phyloP scores from a whole-genome alignment of 2,888 invertebrate species.

The Athetis lepigone region DNA sequence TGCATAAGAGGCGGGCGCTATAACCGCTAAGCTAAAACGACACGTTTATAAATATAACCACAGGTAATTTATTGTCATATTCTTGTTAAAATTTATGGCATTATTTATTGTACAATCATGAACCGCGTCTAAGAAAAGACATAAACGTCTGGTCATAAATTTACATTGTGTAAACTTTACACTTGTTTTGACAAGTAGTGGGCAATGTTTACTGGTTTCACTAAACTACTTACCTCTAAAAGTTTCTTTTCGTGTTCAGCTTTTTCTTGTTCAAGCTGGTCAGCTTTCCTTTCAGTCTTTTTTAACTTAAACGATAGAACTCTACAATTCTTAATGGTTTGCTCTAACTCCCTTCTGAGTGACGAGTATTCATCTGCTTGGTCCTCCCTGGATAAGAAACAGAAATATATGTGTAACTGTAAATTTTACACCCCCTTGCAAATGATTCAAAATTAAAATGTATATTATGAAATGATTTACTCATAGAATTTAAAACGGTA shows the following conservation, averaged over 20 bases:
- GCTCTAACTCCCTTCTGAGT: conserved; percentile 98
- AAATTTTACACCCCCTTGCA: neutral
- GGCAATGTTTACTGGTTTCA: neutral
- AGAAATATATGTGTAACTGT: neutral
- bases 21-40: too few species aligned
- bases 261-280: conserved; percentile 96
- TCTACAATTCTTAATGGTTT: conserved; percentile 99
- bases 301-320: conserved; percentile 99
- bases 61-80: conserved; percentile 37
- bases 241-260: conserved; percentile 93
- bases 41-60: conserved; percentile 28
- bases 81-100: conserved; percentile 19
- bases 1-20: too few species aligned
- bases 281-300: conserved; percentile 97
- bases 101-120: conserved; percentile 34
- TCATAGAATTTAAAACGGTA: too few species aligned
- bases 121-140: conserved; percentile 2
- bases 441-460: neutral
- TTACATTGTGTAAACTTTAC: neutral
- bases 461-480: too few species aligned
- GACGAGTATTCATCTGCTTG: conserved; percentile 99
- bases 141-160: conserved; percentile 13
- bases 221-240: conserved; percentile 81
- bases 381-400: conserved; percentile 93
- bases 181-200: conserved; percentile 15